Conservation (phyloP, 2,797 vertebrate genomes). For the Carapus acus region DNA sequence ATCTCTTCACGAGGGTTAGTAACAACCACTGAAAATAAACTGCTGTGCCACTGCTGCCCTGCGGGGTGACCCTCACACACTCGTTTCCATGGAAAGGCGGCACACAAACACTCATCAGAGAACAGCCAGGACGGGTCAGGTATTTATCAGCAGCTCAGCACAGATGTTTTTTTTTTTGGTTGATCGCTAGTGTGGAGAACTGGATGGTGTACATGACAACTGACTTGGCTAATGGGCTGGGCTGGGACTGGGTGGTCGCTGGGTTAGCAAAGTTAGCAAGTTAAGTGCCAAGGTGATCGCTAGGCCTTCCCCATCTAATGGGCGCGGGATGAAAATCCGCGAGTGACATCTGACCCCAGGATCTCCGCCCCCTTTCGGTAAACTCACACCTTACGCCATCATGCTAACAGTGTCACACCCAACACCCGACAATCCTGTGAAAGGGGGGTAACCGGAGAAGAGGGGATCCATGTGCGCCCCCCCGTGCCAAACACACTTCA, state of each 20-base stretch:
- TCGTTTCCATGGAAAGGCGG: slow-evolving; percentile 55
- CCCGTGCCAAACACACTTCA: slow-evolving; percentile 21
- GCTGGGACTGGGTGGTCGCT: too few relatives aligned
- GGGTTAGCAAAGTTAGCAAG: too few relatives aligned
- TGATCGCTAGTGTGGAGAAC: slow-evolving; percentile 33
- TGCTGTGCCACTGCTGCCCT: slow-evolving; percentile 27
- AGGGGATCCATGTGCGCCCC: slow-evolving; percentile 20
- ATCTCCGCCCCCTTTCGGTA: slow-evolving; percentile 27
- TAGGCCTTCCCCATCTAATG: too few relatives aligned
- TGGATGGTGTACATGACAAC: slow-evolving; percentile 22
- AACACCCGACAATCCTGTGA: slow-evolving; percentile 30
- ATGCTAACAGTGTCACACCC: slow-evolving; percentile 23
- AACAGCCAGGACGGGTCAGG: slow-evolving; percentile 31
- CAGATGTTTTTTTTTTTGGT: slow-evolving; percentile 25
- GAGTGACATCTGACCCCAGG: slow-evolving; percentile 34
- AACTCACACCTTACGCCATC: slow-evolving; percentile 10
- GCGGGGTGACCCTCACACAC: slow-evolving; percentile 60
- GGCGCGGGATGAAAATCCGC: slow-evolving; percentile 47
- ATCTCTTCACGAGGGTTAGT: slow-evolving; percentile 48
- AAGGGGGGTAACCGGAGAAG: slow-evolving; percentile 35
- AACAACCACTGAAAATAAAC: slow-evolving; percentile 65
- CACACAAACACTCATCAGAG: slow-evolving; percentile 47
- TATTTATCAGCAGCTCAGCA: slow-evolving; percentile 46
- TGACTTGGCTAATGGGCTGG: slow-evolving; percentile 37
- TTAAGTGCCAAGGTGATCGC: too few relatives aligned